A percentile compares a stretch with the other conserved stretches of the same genome.
Conservation (phyloP, 2,888 invertebrate genomes). For the Troides oblongomaculatus region DNA sequence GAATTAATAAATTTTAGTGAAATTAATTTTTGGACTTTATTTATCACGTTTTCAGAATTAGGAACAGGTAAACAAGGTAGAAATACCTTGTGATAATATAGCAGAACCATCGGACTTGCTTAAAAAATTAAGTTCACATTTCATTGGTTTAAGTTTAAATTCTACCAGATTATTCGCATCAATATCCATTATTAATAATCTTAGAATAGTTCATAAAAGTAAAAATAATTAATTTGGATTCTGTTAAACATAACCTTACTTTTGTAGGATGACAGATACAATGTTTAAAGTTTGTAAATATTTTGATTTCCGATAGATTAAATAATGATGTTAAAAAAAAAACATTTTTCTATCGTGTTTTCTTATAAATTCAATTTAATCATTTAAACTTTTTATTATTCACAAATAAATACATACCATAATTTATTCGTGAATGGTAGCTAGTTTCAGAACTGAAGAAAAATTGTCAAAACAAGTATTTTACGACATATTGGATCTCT, state of each 20-base stretch:
- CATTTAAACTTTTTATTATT: not conserved
- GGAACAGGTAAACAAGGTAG: not conserved
- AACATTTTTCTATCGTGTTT: not conserved
- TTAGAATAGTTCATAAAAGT: too few species aligned
- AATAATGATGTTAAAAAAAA: not conserved
- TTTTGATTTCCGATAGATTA: not conserved
- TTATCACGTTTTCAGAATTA: not conserved
- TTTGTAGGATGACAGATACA: constrained; percentile 2
- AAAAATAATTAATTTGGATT: not conserved
- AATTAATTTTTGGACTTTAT: too few species aligned
- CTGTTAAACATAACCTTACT: constrained; percentile 18
- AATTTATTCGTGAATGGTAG: not conserved
- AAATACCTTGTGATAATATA: constrained; percentile 86
- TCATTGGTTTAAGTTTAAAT: constrained; percentile 72
- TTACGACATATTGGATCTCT: not conserved
- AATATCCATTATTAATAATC: constrained; percentile 45
- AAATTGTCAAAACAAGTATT: not conserved
- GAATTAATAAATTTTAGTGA: constrained; percentile 41
- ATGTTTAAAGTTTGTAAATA: not conserved
- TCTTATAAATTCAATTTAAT: not conserved
- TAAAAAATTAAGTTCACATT: constrained; percentile 86
- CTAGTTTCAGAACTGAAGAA: not conserved
- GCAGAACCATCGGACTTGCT: constrained; percentile 89
- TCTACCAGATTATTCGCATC: constrained; percentile 48
- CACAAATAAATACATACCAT: not conserved